Base-by-base conservation (phyloP, 2,797 vertebrate species). In the Hypotaenidia okinawae region DNA sequence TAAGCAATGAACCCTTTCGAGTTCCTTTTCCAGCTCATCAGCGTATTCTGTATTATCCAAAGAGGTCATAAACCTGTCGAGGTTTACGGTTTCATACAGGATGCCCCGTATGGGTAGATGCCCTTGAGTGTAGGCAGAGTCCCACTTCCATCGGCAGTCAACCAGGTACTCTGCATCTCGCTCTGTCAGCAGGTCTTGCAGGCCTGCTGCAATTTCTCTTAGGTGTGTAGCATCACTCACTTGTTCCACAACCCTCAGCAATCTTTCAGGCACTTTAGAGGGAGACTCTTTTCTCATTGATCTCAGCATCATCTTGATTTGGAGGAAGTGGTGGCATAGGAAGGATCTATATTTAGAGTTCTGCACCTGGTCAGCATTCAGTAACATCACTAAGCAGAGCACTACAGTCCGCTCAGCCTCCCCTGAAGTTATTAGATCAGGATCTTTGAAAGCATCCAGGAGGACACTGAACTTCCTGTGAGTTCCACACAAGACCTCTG, bases 131-230 rank as follows among this genome's bases (percentile, higher is more conserved):
- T 96, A 95, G 2, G 3, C 30, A 5, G 84, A 64, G 59, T 98
- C 98, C 98, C 98, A 98, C 30, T 79, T 97, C 98, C 98, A 98
- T 19, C 43, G 73, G 84, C 98, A 98, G 90, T 98, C 98, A 58
- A 98, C 92, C 78, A 98, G 91, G 78, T 95, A 96, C 78, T 98
- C 98, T 4, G 83, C 96, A 24, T 98, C 98, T 51, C 98, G 94
- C 58, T 96, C 77, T 5, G 18, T 80, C 81, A 98, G 96, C 58
- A 98, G 95, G 58, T 97, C 93, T 49, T 98, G 97, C 64, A 98
- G 97, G 5, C 93, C 81, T 45, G 80, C 91, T 2, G 97, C 97
- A 3, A 98, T 57, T 6, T 97, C 91, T 90, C 96, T 97, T 9
- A 96, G 33, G 1, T 76, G 81, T 14, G 18, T 78, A 0, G 96